These are phyloP conservation scores for Azorinus chamasolen DNA, from an alignment of 2,888 invertebrate genomes.

Conservation along the genomic window DNA sequence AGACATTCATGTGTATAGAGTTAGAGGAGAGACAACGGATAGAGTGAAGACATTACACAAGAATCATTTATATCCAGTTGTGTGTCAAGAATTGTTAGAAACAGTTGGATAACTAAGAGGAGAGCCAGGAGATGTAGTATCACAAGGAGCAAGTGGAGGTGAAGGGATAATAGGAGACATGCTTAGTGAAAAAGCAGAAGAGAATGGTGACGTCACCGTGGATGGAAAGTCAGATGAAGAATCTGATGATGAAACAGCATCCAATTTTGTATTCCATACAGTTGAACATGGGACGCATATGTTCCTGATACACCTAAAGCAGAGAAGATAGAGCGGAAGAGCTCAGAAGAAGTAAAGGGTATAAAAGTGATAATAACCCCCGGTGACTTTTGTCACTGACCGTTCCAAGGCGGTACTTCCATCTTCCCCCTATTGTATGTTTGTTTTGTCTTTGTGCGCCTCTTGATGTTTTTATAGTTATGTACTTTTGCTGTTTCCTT, in stretches of 20 bases:
- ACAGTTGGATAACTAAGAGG: no score
- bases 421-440: no score
- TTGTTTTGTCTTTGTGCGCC: no score
- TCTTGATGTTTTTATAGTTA: no score
- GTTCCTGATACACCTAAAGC: neutral
- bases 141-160: no score
- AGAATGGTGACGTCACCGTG: neutral
- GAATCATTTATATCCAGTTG: conserved; percentile 7
- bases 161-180: no score
- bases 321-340: neutral
- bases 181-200: neutral
- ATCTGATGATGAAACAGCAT: neutral
- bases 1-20: conserved; percentile 10
- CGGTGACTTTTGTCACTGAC: no score
- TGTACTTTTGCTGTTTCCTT: no score
- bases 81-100: neutral
- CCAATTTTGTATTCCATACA: neutral
- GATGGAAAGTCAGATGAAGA: no score
- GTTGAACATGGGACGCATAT: conserved; percentile 4
- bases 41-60: neutral
- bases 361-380: no score
- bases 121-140: no score
- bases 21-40: neutral
- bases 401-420: no score
- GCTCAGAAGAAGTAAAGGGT: neutral